These are phyloP conservation scores for Carassius auratus DNA, from an alignment of 2,113 vertebrate species.

Conservation along the genomic window DNA sequence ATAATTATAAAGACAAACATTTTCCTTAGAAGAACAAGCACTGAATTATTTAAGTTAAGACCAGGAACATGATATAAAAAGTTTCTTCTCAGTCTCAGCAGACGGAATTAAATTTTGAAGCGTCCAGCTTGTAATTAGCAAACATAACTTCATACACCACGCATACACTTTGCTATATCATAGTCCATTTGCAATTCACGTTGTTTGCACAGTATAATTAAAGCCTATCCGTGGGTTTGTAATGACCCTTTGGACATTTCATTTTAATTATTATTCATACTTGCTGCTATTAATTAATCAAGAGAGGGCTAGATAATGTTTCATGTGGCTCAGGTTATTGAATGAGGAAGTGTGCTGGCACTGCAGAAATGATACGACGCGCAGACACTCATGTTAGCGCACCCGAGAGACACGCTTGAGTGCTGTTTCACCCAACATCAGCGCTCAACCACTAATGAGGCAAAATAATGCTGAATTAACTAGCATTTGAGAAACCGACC, in stretches of 20 bases:
- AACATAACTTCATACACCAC: background rate
- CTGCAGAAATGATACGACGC: constrained; percentile 63
- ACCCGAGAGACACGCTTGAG: constrained; percentile 56
- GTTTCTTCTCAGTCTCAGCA: background rate
- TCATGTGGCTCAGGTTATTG: constrained; percentile 61
- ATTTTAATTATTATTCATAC: constrained; percentile 73
- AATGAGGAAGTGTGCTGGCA: constrained; percentile 64
- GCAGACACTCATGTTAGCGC: constrained; percentile 57
- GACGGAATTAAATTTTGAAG: background rate
- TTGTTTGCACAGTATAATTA: constrained; percentile 53
- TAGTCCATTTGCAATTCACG: constrained; percentile 12
- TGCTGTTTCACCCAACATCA: constrained; percentile 41
- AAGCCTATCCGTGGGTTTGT: constrained; percentile 61
- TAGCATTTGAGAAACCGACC: constrained; percentile 17
- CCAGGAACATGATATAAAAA: background rate
- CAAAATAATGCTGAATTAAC: constrained; percentile 50
- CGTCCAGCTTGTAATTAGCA: background rate
- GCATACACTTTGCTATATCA: background rate
- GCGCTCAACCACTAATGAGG: constrained; percentile 54
- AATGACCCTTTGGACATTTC: constrained; percentile 68
- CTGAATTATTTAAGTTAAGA: background rate
- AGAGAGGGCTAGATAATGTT: constrained; percentile 68
- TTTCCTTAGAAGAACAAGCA: background rate
- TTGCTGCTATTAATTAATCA: constrained; percentile 69
- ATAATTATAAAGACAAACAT: background rate